These are phyloP conservation scores for Loris lydekkerianus DNA, from an alignment of 2,797 vertebrate species.

Conservation along the genomic window DNA sequence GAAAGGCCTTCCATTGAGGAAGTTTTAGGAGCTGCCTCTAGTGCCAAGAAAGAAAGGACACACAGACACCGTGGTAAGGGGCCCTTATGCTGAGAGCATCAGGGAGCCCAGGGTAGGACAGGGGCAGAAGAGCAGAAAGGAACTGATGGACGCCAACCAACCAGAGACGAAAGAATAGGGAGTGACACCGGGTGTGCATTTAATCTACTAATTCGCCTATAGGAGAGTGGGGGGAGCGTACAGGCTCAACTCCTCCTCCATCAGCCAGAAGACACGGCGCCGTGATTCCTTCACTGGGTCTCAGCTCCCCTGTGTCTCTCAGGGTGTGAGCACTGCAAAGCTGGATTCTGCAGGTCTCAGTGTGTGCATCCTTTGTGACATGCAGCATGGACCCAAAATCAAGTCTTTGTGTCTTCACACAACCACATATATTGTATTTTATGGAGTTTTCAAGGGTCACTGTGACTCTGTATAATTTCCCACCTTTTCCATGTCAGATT, in stretches of 20 bases:
- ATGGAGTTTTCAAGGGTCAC: not conserved
- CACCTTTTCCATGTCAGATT: not conserved
- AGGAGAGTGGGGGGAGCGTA: too few relatives aligned
- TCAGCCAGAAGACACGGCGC: not conserved
- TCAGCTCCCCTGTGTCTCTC: not conserved
- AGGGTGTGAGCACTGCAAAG: not conserved
- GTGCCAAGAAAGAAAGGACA: not conserved
- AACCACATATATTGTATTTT: not conserved
- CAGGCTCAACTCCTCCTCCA: not conserved
- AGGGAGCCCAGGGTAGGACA: not conserved
- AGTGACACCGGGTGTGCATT: not conserved
- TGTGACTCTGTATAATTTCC: not conserved
- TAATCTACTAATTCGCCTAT: not conserved
- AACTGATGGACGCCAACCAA: not conserved
- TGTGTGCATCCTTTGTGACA: not conserved
- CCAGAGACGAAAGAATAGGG: not conserved
- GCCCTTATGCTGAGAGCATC: not conserved
- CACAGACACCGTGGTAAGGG: not conserved
- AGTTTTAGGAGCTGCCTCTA: not conserved
- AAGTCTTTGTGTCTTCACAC: not conserved
- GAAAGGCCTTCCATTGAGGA: not conserved
- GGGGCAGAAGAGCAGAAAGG: not conserved
- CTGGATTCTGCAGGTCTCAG: not conserved
- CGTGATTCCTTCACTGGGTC: not conserved
- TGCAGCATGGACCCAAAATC: not conserved